Evolutionary conservation across 2,797 vertebrate genomes (phyloP), one percentile per base, ranked within the genome.

Genomic region (Furcifer pardalis): DNA sequence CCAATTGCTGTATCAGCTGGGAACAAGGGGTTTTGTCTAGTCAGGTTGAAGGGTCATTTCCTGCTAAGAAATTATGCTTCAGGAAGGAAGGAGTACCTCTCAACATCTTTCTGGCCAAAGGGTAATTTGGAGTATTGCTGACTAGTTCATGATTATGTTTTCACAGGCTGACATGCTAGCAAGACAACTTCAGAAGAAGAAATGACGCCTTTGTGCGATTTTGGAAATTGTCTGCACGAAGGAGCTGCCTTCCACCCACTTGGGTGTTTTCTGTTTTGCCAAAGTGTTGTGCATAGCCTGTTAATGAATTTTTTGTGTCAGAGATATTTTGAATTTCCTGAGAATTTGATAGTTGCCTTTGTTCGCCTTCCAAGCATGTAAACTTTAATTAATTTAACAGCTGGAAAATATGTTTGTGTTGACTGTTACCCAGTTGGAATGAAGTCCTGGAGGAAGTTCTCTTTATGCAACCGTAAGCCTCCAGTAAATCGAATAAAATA

Each of bases 111-210:
- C 30, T 42, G 49, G 60, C 19, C 37, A 35, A 44, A 23, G 12
- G 59, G 15, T 4, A 12, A 1, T 15, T 3, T 44, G 1, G 7
- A 21, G 4, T 46, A 8, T 40, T 15, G 27, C 6, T 30, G 1
- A 12, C 30, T 1, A 35, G 3, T 42, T 7, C 19, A 0, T 72
- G 10, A n/a, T 5, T 46, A 30, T 63, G 21, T 87, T 60, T 92
- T 84, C 37, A 86, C 94, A 97, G 97, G 49, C 96, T 83, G 96
- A 97, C 49, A 93, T 94, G 40, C 92, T 97, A 79, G 92, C 95
- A 76, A 95, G 95, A 90, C 96, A 96, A 86, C 95, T 96, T 62
- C 96, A 96, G 90, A 97, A 95, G 92, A 97, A 91, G 87, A 97
- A 97, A 89, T 97, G 94, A 97, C 12, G 1, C 76, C 21, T 56